A percentile compares a stretch with the other conserved stretches of the same genome.
Evolutionary conservation across 2,888 invertebrate species (phyloP).

Genomic region (Imbricaverruca yamaguchii): DNA sequence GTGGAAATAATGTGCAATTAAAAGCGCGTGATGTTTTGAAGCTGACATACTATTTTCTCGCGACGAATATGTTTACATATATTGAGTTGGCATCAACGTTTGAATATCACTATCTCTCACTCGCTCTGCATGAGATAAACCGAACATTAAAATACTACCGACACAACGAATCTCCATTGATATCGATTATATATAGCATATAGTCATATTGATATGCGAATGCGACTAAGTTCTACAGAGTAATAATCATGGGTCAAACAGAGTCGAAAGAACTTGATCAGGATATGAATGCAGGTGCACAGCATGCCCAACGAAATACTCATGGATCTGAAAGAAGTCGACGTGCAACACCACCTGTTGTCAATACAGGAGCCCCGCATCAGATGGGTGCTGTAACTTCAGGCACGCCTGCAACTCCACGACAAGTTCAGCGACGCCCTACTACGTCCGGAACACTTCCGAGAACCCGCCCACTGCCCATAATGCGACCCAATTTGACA

Average conservation of each 20-base stretch:
- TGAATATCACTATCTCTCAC: no score
- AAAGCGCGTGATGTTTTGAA: no score
- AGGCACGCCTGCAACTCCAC: neutral
- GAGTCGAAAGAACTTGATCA: neutral
- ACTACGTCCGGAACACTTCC: neutral
- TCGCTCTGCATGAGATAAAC: no score
- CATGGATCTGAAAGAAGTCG: neutral
- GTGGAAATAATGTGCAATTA: no score
- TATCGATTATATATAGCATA: no score
- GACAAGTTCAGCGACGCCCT: neutral
- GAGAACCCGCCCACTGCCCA: neutral
- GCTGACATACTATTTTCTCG: no score
- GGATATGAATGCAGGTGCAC: neutral
- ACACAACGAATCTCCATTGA: no score
- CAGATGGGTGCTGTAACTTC: neutral
- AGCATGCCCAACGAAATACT: neutral
- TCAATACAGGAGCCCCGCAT: neutral
- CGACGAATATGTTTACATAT: no score
- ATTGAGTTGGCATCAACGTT: no score
- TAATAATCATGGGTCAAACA: neutral
- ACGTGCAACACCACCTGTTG: neutral
- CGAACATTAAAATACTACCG: no score
- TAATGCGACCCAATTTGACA: neutral
- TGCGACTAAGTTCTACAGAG: no score
- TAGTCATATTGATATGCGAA: no score